Evolutionary conservation across 2,888 invertebrate species (phyloP).

Genomic region (Helleia helle): DNA sequence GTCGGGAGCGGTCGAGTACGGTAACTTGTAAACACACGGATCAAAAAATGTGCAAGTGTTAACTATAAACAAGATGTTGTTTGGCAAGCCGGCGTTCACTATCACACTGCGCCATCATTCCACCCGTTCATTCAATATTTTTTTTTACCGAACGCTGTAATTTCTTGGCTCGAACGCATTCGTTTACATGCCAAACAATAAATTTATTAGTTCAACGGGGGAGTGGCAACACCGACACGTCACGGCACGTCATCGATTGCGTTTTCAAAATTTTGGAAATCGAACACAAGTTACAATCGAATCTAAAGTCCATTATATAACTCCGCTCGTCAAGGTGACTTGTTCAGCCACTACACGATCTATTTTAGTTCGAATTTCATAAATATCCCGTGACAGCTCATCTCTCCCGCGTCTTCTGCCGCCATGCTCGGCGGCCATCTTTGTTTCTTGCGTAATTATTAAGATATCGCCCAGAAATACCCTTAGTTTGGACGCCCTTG

Average conservation of each 20-base stretch:
- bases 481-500: slow-evolving; percentile 55
- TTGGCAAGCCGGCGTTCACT: slow-evolving; percentile 61
- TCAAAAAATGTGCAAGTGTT: slow-evolving; percentile 48
- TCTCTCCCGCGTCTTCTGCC: slow-evolving; percentile 64
- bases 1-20: slow-evolving; percentile 17
- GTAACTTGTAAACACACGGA: slow-evolving; percentile 35
- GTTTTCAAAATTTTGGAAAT: slow-evolving; percentile 53
- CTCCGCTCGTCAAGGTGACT: slow-evolving; percentile 68
- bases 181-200: slow-evolving; percentile 75
- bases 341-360: slow-evolving; percentile 62
- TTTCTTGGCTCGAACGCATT: slow-evolving; percentile 74
- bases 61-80: slow-evolving; percentile 55
- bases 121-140: slow-evolving; percentile 70
- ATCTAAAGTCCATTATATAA: slow-evolving; percentile 50
- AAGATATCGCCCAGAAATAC: slow-evolving; percentile 36
- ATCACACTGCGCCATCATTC: slow-evolving; percentile 65
- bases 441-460: slow-evolving; percentile 59
- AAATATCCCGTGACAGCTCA: slow-evolving; percentile 72
- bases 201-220: slow-evolving; percentile 72
- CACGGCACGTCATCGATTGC: slow-evolving; percentile 54
- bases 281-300: slow-evolving; percentile 35
- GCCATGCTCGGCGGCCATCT: slow-evolving; percentile 53
- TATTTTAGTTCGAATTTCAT: slow-evolving; percentile 72
- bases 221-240: slow-evolving; percentile 68
- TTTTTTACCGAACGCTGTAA: slow-evolving; percentile 66